These are phyloP conservation scores for Malurus splendens DNA, from an alignment of 2,797 vertebrate genomes.

Conservation along the genomic window DNA sequence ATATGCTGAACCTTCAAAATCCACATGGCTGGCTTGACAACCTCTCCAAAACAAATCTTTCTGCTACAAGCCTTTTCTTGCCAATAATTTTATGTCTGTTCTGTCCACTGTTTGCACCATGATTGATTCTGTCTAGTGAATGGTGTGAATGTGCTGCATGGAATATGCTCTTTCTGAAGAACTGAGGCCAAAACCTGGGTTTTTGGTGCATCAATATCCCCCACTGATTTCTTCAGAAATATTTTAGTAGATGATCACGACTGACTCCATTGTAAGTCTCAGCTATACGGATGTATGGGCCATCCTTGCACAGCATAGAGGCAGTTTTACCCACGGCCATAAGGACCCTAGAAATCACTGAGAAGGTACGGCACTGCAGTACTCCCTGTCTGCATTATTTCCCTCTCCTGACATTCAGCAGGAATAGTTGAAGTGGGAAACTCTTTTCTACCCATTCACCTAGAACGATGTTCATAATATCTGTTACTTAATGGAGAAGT, in stretches of 20 bases:
- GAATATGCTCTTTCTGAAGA: neutral
- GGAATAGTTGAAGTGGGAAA: neutral
- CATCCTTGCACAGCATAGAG: neutral
- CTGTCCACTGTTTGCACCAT: neutral
- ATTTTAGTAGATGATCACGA: neutral
- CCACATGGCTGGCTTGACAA: neutral
- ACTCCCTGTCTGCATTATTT: neutral
- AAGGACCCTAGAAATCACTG: neutral
- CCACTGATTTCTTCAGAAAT: neutral
- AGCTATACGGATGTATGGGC: rapidly evolving
- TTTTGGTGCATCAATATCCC: neutral
- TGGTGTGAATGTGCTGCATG: neutral
- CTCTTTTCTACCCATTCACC: neutral
- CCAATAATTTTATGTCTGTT: neutral
- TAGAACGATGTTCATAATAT: neutral
- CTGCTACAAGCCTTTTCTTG: neutral
- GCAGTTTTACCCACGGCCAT: rapidly evolving
- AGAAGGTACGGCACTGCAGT: neutral
- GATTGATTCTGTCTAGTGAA: neutral
- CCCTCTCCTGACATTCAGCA: neutral
- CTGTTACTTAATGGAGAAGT: neutral
- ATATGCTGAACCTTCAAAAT: neutral
- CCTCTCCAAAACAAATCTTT: neutral
- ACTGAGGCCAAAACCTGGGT: neutral
- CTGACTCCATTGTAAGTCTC: neutral